Evolutionary conservation across 1,140 invertebrate species (phyloP).

Genomic region (Drosophila yakuba): DNA sequence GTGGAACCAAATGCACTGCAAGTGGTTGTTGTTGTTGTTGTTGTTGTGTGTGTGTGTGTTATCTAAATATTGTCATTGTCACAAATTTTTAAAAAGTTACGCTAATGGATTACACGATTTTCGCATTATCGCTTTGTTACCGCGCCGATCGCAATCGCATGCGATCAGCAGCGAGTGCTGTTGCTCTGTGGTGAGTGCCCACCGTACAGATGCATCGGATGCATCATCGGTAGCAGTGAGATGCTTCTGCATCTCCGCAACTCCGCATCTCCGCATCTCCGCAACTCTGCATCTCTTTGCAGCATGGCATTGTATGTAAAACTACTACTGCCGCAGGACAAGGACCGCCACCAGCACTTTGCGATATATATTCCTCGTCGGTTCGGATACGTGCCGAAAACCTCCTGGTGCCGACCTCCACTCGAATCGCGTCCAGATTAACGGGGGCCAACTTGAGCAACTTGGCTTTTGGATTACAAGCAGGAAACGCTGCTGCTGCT

Average conservation of each 20-base stretch:
- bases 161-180: slow-evolving; percentile 33
- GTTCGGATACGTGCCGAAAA: slow-evolving; percentile 64
- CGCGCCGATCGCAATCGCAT: slow-evolving; percentile 81
- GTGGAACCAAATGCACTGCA: slow-evolving; percentile 9
- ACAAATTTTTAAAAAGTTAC: slow-evolving; percentile 84
- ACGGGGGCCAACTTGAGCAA: slow-evolving; percentile 45
- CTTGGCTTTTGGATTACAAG: slow-evolving; percentile 53
- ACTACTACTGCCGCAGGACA: slow-evolving; percentile 62
- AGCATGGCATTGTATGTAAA: slow-evolving; percentile 76
- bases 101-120: slow-evolving; percentile 85
- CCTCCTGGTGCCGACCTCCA: slow-evolving; percentile 9
- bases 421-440: slow-evolving; percentile 36
- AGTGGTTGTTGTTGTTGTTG: too few relatives aligned
- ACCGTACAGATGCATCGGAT: not conserved
- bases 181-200: not conserved
- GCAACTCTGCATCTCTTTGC: not conserved
- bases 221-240: slow-evolving; percentile 35
- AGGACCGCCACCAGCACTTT: slow-evolving; percentile 65
- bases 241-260: not conserved
- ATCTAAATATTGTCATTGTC: slow-evolving; percentile 85
- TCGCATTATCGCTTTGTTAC: slow-evolving; percentile 85
- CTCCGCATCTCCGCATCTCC: too few relatives aligned
- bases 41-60: slow-evolving; percentile 49
- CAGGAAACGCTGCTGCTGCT: slow-evolving; percentile 65
- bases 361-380: slow-evolving; percentile 10